Base-by-base conservation (phyloP, 1,140 invertebrate genomes). In the Drosophila truncata region DNA sequence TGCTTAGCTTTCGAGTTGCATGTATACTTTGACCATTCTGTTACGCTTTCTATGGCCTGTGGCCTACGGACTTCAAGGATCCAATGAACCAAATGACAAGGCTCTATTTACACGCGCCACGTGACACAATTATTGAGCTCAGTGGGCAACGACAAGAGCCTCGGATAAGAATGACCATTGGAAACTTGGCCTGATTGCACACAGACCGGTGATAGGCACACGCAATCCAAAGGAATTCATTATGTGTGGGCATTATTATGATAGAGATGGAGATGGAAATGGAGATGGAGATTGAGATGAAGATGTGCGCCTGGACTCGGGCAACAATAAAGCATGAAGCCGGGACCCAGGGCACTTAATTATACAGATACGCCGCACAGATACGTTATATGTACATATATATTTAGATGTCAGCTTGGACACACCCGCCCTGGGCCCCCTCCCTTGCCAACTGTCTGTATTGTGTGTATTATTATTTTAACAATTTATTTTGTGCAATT, bases 401-500 rank as follows among this genome's bases (percentile, higher is more conserved):
- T 42, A 77, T 77, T 77, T 57, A 78, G 74, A 78, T 78, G 75
- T 82, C 79, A 86, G 78, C 37, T 39, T 39, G 25, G 16, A 50
- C 44, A 27, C 16, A 14, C 11, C 20, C 23, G 25, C 8, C 16
- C 52, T 27, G 47, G n/a, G n/a, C n/a, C n/a, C n/a, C n/a, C n/a
- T n/a, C n/a, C 35, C 54, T n/a, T 20, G n/a, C n/a, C n/a, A n/a
- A n/a, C 29, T 44, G 61, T 70, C n/a, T n/a, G 65, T 83, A 74
- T 78, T 88, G 86, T 49, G 54, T 76, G 71, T 88, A 75, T 81
- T 88, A 88, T 88, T 90, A 90, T 88, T 88, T 88, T 88, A 88
- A 88, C 84, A 88, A 88, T 90, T 90, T 88, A 88, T 88, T 88
- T 88, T 90, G 78, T 77, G 84, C 85, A 88, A 88, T 88, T 88